phyloP scores from a whole-genome alignment of 2,888 invertebrate genomes.

The Leucophenga montana region DNA sequence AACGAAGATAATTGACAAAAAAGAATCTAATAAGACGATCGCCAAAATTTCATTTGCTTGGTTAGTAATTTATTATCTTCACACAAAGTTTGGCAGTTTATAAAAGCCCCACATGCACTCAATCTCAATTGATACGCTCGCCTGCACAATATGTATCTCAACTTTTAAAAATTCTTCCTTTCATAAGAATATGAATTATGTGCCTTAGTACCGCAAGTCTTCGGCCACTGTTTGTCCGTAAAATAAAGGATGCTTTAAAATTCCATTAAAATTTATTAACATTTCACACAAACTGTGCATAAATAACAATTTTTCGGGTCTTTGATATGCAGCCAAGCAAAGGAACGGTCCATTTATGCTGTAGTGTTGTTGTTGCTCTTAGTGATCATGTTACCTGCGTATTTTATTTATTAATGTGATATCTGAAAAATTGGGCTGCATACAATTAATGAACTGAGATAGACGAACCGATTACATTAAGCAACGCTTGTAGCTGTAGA shows the following conservation, averaged over 20 bases:
- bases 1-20: not conserved
- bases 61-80: not conserved
- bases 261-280: constrained; percentile 67
- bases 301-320: constrained; percentile 58
- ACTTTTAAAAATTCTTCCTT: not conserved
- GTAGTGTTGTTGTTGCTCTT: not conserved
- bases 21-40: not conserved
- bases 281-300: constrained; percentile 64
- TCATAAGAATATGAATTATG: constrained; percentile 26
- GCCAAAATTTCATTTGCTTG: not conserved
- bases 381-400: too few species aligned
- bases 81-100: constrained; percentile 16
- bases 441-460: too few species aligned
- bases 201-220: constrained; percentile 4
- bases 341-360: constrained; percentile 9
- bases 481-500: too few species aligned
- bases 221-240: constrained; percentile 28
- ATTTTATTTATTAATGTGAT: not conserved
- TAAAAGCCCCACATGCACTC: constrained; percentile 14
- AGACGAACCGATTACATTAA: too few species aligned
- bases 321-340: constrained; percentile 39
- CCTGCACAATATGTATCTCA: constrained; percentile 40
- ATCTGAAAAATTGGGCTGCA: not conserved
- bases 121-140: constrained; percentile 36
- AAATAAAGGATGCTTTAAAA: constrained; percentile 63